Conservation (phyloP, 2,888 invertebrate species). For the Agonopterix subpropinquella region DNA sequence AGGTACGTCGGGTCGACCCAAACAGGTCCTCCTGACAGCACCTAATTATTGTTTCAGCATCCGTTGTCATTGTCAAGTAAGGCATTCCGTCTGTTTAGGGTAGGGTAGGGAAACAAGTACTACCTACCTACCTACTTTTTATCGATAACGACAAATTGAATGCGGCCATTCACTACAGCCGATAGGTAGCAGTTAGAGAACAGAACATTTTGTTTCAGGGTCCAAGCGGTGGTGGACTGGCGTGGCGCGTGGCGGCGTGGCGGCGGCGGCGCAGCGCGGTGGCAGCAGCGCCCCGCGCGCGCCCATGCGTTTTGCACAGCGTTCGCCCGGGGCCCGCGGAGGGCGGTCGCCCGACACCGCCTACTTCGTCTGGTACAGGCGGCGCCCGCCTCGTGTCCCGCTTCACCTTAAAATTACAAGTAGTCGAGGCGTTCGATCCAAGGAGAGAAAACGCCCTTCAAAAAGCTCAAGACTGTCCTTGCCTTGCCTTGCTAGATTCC, state of each 20-base stretch:
- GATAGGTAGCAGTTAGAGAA: conserved; percentile 63
- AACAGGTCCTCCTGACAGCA: too few relatives aligned
- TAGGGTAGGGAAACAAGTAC: too few relatives aligned
- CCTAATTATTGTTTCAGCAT: too few relatives aligned
- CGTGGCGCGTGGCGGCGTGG: conserved; percentile 60
- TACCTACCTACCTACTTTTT: background rate
- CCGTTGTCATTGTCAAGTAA: too few relatives aligned
- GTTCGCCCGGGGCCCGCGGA: conserved; percentile 65
- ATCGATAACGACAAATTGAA: background rate
- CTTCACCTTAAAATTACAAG: conserved; percentile 53
- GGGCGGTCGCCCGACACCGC: conserved; percentile 72
- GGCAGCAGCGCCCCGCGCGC: conserved; percentile 42
- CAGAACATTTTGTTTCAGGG: conserved; percentile 62
- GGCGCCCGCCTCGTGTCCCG: conserved; percentile 69
- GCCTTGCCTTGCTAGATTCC: background rate
- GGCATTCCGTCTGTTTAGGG: too few relatives aligned
- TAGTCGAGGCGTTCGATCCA: conserved; percentile 36
- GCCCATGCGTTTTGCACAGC: conserved; percentile 62
- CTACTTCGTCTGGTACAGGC: conserved; percentile 74
- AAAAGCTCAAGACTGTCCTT: conserved; percentile 15
- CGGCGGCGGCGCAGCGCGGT: conserved; percentile 57
- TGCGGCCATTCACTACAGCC: conserved; percentile 46
- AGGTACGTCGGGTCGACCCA: too few relatives aligned
- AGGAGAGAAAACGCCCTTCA: conserved; percentile 52
- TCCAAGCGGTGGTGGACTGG: conserved; percentile 50